A percentile compares a stretch with the other conserved stretches of the same genome.
Evolutionary conservation across 2,888 invertebrate genomes (phyloP).

Genomic region (Chesias legatella): DNA sequence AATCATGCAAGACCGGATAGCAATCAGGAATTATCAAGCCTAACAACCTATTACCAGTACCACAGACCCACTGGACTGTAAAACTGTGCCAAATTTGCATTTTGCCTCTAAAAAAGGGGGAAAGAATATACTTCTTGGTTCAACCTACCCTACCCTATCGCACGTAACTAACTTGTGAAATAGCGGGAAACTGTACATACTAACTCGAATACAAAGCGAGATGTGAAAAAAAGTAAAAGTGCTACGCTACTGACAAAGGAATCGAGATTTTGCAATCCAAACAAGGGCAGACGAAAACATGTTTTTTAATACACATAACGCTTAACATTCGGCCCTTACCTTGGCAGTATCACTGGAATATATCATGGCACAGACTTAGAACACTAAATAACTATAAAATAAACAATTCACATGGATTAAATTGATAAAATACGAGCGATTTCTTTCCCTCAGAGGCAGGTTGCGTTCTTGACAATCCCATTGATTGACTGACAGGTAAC

Average conservation of each 20-base stretch:
- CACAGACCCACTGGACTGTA: slow-evolving; percentile 49
- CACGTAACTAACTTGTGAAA: slow-evolving; percentile 41
- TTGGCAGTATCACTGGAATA: slow-evolving; percentile 41
- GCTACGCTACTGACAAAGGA: slow-evolving; percentile 66
- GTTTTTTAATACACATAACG: slow-evolving; percentile 48
- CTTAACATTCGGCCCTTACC: slow-evolving; percentile 41
- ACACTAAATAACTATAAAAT: slow-evolving; percentile 54
- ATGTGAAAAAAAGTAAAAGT: slow-evolving; percentile 71
- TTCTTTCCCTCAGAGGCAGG: slow-evolving; percentile 36
- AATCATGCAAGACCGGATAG: slow-evolving; percentile 27
- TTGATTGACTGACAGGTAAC: slow-evolving; percentile 46
- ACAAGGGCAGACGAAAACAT: slow-evolving; percentile 71
- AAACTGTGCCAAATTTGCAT: slow-evolving; percentile 51
- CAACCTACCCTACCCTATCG: slow-evolving; percentile 38
- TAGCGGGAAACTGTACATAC: slow-evolving; percentile 46
- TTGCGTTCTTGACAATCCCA: slow-evolving; percentile 40
- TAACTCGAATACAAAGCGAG: slow-evolving; percentile 32
- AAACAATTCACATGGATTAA: slow-evolving; percentile 53
- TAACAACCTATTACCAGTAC: slow-evolving; percentile 46
- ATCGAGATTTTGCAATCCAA: slow-evolving; percentile 69
- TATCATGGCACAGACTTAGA: slow-evolving; percentile 55
- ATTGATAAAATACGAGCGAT: slow-evolving; percentile 62
- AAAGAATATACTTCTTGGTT: slow-evolving; percentile 16
- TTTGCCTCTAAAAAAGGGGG: slow-evolving; percentile 29
- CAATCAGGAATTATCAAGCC: slow-evolving; percentile 29